These are phyloP conservation scores for Ia io DNA, from an alignment of 2,113 vertebrate species.

Conservation along the genomic window DNA sequence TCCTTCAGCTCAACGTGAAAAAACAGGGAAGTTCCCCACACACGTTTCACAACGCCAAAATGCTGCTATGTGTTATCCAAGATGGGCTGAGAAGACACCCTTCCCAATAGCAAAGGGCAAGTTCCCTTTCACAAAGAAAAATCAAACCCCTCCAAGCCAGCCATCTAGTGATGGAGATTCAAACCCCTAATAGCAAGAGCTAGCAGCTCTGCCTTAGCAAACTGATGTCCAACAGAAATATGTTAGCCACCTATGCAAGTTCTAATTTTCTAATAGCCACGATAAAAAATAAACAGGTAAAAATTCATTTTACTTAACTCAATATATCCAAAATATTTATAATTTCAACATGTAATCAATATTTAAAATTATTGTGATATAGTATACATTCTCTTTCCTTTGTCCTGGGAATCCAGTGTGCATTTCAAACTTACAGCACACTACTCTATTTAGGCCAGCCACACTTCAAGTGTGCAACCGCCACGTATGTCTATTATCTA, in stretches of 20 bases:
- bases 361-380: neutral
- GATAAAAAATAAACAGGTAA: neutral
- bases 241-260: neutral
- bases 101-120: neutral
- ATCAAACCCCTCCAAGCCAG: neutral
- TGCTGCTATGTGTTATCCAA: neutral
- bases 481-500: neutral
- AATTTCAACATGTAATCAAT: neutral
- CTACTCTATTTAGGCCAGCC: neutral
- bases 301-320: neutral
- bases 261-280: neutral
- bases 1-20: neutral
- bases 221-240: neutral
- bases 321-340: neutral
- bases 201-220: neutral
- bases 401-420: neutral
- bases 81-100: neutral
- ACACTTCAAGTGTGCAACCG: neutral
- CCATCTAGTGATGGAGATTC: neutral
- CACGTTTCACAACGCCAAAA: constrained; percentile 58
- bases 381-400: neutral
- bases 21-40: constrained; percentile 16
- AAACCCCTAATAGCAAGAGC: neutral
- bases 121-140: constrained; percentile 12
- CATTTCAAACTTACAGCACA: neutral